phyloP scores from a whole-genome alignment of 2,113 vertebrate species.

The Eulemur macaco region DNA sequence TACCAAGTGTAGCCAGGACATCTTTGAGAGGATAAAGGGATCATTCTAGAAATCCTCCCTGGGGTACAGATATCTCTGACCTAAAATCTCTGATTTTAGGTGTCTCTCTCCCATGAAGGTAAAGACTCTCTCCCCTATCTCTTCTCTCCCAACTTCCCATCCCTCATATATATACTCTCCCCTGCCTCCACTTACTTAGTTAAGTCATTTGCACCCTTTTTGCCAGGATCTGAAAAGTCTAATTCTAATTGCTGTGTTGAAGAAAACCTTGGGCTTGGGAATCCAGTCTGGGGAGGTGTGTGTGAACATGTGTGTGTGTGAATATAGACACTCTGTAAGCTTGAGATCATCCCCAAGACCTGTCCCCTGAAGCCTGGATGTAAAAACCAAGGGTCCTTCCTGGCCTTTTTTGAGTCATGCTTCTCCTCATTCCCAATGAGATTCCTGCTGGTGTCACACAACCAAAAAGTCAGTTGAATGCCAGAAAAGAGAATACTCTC shows the following conservation, averaged over 20 bases:
- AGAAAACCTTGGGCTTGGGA: not conserved
- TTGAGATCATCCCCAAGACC: not conserved
- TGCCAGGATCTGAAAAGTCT: conserved; percentile 6
- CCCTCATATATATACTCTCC: not conserved
- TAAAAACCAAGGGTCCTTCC: not conserved
- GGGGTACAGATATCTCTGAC: not conserved
- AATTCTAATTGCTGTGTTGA: not conserved
- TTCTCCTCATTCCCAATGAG: not conserved
- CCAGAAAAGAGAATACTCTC: not conserved
- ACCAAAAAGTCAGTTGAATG: not conserved
- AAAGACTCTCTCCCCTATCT: not conserved
- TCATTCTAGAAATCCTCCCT: not conserved
- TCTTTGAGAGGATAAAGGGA: not conserved
- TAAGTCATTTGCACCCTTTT: not conserved
- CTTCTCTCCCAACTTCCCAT: not conserved
- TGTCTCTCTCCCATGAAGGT: not conserved
- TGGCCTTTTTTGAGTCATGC: not conserved
- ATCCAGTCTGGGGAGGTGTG: not conserved
- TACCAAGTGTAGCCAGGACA: not conserved
- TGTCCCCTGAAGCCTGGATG: not conserved
- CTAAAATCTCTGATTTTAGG: not conserved
- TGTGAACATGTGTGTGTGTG: not conserved
- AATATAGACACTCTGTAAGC: not conserved
- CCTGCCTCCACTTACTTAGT: not conserved
- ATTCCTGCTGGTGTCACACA: not conserved